Conservation (phyloP, 2,888 invertebrate species). For the Apamea monoglypha region DNA sequence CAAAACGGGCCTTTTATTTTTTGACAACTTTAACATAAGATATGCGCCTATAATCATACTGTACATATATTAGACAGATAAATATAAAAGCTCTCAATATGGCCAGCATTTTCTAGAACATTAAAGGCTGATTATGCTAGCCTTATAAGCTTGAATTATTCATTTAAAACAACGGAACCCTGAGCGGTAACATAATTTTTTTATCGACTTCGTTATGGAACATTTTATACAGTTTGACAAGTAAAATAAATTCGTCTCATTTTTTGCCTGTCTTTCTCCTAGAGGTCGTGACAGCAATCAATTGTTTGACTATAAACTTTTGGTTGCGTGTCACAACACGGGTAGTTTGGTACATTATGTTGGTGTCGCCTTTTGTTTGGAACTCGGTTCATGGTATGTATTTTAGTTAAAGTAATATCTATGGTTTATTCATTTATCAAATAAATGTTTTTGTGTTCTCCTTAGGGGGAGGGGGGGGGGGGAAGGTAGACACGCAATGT, state of each 20-base stretch:
- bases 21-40: too few species aligned
- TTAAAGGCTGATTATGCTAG: neutral
- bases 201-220: neutral
- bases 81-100: too few species aligned
- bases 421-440: conserved; percentile 34
- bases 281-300: conserved; percentile 30
- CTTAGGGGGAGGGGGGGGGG: conserved; percentile 8
- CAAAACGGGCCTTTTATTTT: too few species aligned
- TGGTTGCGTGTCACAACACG: conserved; percentile 43
- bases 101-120: too few species aligned
- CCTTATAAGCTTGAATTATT: neutral
- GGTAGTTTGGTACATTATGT: conserved; percentile 36
- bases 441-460: conserved; percentile 29
- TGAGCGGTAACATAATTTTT: neutral
- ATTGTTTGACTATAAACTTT: conserved; percentile 22
- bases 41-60: too few species aligned
- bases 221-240: neutral
- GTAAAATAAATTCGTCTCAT: conserved; percentile 20
- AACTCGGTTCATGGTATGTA: neutral
- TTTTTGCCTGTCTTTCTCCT: conserved; percentile 3
- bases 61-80: too few species aligned
- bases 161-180: neutral
- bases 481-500: conserved; percentile 26
- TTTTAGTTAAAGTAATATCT: conserved; percentile 6
- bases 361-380: conserved; percentile 28